Percentiles rank a stretch among this genome's conserved stretches.
phyloP scores from a whole-genome alignment of 2,888 invertebrate genomes.

The Drosophila koepferae region DNA sequence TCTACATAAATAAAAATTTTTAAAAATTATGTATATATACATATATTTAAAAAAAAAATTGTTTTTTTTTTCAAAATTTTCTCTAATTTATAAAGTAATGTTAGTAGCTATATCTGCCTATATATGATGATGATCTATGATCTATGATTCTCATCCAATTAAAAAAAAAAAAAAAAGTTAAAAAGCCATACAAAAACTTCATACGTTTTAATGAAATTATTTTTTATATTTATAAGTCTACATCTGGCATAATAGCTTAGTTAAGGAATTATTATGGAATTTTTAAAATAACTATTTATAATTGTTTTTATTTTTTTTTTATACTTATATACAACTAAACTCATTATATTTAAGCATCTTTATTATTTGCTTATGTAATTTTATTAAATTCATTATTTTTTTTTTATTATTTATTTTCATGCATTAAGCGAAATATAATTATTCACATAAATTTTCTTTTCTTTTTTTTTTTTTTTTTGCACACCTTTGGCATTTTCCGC shows the following conservation, averaged over 20 bases:
- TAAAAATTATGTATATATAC: no score
- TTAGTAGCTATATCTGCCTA: no score
- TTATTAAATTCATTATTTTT: not conserved
- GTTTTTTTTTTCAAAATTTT: no score
- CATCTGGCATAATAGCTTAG: not conserved
- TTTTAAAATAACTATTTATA: not conserved
- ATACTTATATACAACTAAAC: not conserved
- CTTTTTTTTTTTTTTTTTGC: constrained; percentile 1
- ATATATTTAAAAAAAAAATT: no score
- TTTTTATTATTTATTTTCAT: not conserved
- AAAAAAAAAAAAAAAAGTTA: no score
- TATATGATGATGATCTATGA: no score
- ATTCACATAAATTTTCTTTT: not conserved
- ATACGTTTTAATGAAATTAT: not conserved
- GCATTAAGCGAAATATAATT: constrained; percentile 9
- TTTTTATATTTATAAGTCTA: no score
- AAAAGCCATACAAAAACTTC: no score
- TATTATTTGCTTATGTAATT: not conserved
- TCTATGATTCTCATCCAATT: no score
- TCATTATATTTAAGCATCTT: not conserved
- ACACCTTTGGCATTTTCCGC: constrained; percentile 32
- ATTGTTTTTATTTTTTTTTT: not conserved
- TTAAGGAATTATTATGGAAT: not conserved
- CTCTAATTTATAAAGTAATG: no score
- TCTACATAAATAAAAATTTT: no score